These are phyloP conservation scores for Arnoldichthys spilopterus DNA, from an alignment of 2,797 vertebrate genomes.

Conservation along the genomic window DNA sequence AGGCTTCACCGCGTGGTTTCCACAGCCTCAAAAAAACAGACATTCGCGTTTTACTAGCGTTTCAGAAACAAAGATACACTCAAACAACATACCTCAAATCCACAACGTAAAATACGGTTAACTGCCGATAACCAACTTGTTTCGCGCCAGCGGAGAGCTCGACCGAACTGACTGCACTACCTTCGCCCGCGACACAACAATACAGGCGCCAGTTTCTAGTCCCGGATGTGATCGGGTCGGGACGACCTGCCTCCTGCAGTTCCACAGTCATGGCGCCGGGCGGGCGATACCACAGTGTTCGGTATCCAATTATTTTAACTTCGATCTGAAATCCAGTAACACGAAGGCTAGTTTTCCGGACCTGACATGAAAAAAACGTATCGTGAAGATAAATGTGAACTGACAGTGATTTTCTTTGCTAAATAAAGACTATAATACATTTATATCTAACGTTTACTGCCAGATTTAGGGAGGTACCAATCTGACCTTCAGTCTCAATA, in stretches of 20 bases:
- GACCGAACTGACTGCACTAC: not conserved
- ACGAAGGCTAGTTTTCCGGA: too few relatives aligned
- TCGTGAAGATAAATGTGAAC: too few relatives aligned
- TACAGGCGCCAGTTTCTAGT: not conserved
- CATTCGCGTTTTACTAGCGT: not conserved
- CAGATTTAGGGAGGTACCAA: too few relatives aligned
- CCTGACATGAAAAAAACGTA: too few relatives aligned
- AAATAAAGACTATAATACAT: too few relatives aligned
- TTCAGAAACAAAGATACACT: not conserved
- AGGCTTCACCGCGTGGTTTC: not conserved
- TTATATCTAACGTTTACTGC: too few relatives aligned
- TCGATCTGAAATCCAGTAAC: too few relatives aligned
- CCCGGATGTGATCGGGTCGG: not conserved
- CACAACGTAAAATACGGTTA: not conserved
- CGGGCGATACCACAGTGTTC: not conserved
- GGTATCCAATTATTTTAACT: too few relatives aligned
- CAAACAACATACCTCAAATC: constrained; percentile 1
- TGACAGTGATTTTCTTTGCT: too few relatives aligned
- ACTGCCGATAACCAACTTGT: not conserved
- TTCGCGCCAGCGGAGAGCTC: not conserved
- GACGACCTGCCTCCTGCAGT: not conserved
- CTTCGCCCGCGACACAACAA: not conserved
- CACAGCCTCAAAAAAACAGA: not conserved
- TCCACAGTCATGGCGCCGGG: not conserved
- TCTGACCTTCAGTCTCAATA: too few relatives aligned